phyloP scores from a whole-genome alignment of 2,113 vertebrate genomes.

The Rhea pennata region DNA sequence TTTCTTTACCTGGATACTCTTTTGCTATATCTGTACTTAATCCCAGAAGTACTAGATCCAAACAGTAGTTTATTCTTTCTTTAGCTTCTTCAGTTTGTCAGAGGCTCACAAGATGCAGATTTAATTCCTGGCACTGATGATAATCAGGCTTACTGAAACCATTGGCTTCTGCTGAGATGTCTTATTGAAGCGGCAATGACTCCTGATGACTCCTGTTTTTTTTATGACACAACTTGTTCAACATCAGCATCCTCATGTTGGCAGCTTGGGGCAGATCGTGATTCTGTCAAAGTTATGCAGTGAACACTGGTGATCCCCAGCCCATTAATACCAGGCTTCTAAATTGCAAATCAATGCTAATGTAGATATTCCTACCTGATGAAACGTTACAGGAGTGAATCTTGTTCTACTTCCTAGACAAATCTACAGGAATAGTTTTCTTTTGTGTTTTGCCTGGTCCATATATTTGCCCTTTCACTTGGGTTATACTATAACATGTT shows the following conservation, averaged over 20 bases:
- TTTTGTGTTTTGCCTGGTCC: background rate
- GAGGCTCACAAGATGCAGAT: constrained; percentile 11
- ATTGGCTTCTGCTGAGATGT: background rate
- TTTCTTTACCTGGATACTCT: background rate
- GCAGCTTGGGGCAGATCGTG: background rate
- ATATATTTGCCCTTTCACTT: background rate
- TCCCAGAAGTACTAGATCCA: background rate
- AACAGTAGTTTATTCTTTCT: background rate
- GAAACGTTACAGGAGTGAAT: background rate
- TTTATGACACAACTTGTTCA: background rate
- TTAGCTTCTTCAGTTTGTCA: background rate
- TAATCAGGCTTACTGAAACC: background rate
- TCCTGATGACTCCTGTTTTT: background rate
- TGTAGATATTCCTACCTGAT: background rate
- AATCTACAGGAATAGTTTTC: background rate
- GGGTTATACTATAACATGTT: background rate
- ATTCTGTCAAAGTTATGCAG: background rate
- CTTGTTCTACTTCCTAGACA: background rate
- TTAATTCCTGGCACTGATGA: constrained; percentile 9
- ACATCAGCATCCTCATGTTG: background rate
- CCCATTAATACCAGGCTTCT: background rate
- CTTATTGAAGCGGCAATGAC: background rate
- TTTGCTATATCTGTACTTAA: background rate
- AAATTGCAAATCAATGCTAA: background rate
- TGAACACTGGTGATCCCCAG: background rate